Percentiles rank a stretch among this genome's conserved stretches.
Evolutionary conservation across 2,888 invertebrate genomes (phyloP).

Genomic region (Apomyelois bistriatella): DNA sequence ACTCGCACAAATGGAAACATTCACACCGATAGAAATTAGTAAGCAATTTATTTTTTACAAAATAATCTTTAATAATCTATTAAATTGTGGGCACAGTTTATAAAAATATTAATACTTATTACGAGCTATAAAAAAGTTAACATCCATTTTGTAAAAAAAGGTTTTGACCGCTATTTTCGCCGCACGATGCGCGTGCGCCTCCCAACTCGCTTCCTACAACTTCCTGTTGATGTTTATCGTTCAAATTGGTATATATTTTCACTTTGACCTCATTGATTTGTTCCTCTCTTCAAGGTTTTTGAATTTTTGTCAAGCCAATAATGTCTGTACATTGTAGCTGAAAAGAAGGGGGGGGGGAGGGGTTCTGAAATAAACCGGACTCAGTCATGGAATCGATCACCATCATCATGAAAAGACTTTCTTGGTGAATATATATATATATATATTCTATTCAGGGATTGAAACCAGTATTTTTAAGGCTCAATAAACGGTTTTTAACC

Average conservation of each 20-base stretch:
- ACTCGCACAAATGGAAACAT: slow-evolving; percentile 1
- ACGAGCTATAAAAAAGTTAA: slow-evolving; percentile 22
- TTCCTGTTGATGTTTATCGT: slow-evolving; percentile 26
- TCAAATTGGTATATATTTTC: slow-evolving; percentile 18
- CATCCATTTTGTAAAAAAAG: slow-evolving; percentile 19
- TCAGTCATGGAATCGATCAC: too few species aligned
- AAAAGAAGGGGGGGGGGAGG: too few species aligned
- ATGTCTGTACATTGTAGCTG: too few species aligned
- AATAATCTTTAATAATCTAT: slow-evolving; percentile 4
- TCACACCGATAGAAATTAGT: slow-evolving; percentile 3
- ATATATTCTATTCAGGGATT: too few species aligned
- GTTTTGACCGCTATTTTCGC: slow-evolving; percentile 22
- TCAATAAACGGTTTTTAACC: too few species aligned
- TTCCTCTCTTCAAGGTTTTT: neutral
- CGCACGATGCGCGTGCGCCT: slow-evolving; percentile 21
- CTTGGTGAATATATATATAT: too few species aligned
- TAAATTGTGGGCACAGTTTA: slow-evolving; percentile 5
- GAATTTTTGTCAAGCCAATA: too few species aligned
- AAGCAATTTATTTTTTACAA: neutral
- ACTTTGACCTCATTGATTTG: neutral
- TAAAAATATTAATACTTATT: slow-evolving; percentile 23
- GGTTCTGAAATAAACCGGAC: too few species aligned
- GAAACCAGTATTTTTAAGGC: too few species aligned
- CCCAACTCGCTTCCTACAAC: slow-evolving; percentile 23
- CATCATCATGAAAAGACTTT: too few species aligned